Percentiles rank a stretch among this genome's conserved stretches.
phyloP scores from a whole-genome alignment of 2,113 vertebrate genomes.

The Laticauda laticaudata region DNA sequence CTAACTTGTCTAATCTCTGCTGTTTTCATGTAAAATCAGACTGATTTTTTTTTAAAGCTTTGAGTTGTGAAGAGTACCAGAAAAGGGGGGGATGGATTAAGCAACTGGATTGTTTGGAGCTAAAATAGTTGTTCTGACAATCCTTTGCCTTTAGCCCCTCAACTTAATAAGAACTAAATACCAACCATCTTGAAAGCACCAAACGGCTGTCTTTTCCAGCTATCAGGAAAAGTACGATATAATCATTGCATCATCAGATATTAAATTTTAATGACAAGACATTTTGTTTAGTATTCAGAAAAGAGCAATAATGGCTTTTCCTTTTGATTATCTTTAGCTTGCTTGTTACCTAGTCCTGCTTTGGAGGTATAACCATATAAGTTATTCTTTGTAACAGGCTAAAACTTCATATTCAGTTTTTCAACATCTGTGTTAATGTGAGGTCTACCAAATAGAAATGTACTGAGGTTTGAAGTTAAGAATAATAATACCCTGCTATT shows the following conservation, averaged over 20 bases:
- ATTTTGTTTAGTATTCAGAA: not conserved
- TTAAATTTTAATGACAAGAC: not conserved
- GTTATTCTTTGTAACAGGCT: not conserved
- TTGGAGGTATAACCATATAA: not conserved
- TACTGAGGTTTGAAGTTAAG: conserved; percentile 6
- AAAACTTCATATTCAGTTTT: conserved; percentile 12
- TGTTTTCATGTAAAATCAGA: not conserved
- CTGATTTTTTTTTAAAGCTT: not conserved
- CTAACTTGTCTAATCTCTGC: not conserved
- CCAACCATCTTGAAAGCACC: not conserved
- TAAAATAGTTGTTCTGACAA: not conserved
- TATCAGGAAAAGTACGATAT: not conserved
- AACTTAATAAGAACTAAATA: not conserved
- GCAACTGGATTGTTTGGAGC: not conserved
- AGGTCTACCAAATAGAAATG: not conserved
- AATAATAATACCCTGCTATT: not conserved
- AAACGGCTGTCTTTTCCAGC: not conserved
- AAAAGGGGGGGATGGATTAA: not conserved
- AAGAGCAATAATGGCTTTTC: not conserved
- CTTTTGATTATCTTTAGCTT: not conserved
- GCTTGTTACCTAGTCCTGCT: not conserved
- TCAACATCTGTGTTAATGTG: not conserved
- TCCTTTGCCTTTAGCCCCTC: not conserved
- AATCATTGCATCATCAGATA: not conserved
- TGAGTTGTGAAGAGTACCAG: not conserved